phyloP scores from a whole-genome alignment of 53 echinoderm and acorn worm species.

The Echinometra lucunter region DNA sequence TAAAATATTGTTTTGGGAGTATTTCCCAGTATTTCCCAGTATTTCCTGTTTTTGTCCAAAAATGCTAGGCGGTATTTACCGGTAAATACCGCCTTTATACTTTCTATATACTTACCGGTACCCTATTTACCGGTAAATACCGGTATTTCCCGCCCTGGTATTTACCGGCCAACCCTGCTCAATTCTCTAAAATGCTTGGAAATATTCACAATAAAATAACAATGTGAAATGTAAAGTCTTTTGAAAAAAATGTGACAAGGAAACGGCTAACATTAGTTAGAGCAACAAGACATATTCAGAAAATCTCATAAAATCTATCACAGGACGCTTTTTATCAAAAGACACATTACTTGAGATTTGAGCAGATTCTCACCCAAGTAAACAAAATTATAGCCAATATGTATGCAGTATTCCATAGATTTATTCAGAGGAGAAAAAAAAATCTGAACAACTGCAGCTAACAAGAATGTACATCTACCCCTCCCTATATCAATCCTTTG shows the following conservation, averaged over 20 bases:
- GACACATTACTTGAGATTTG: background rate
- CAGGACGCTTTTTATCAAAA: background rate
- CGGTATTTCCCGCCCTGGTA: no score
- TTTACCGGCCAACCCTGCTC: no score
- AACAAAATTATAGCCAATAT: background rate
- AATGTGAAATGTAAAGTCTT: background rate
- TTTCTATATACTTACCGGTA: no score
- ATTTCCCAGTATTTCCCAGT: no score
- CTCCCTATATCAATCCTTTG: background rate
- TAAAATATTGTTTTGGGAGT: no score
- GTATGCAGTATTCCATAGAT: background rate
- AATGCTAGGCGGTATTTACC: no score
- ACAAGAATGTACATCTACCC: background rate
- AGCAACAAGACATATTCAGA: background rate
- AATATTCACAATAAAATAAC: no score
- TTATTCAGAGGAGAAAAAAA: background rate
- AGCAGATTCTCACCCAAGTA: background rate
- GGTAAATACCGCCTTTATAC: no score
- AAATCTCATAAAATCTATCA: background rate
- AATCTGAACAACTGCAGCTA: background rate
- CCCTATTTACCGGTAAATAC: no score
- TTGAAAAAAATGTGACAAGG: background rate
- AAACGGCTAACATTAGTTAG: background rate
- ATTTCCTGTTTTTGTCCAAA: no score
- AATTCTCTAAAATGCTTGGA: no score